Base-by-base conservation (phyloP, 2,888 invertebrate species). In the Macroteleia sp. region DNA sequence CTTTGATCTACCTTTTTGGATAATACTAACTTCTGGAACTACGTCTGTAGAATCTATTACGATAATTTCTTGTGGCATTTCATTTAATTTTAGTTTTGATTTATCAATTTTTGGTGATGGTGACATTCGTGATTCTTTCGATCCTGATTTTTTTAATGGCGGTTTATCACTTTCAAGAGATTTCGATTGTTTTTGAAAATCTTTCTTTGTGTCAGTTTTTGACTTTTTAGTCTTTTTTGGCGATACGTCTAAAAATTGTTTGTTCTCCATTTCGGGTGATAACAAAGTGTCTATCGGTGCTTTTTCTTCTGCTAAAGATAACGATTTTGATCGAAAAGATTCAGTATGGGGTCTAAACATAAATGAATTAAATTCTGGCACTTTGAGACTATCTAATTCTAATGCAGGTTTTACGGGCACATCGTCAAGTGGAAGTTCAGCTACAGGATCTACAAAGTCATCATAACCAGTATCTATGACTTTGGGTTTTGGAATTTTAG, bases 11-110 rank as follows among this genome's bases (percentile, higher is more conserved):
- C 88, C 90, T 71, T 91, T 91, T 57, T 91, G 91, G 3, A 91
- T 87, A 10, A 91, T 91, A 67, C 91, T 91, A 0, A 91, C 86
- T 57, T 91, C 89, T 16, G 91, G 90, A 2, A 81, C 85, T 1
- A 88, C 84, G 42, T 91, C 91, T 2, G 89, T 90, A 6, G 91
- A 90, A 59, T 91, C 91, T 28, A 91, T 91, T 19, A 91, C 90
- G 66, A 91, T 91, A 52, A 91, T 91, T 81, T 91, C 91, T 54
- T 91, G 91, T 0, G 91, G 91, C 90, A 91, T 90, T 71, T 91
- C 91, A 5, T 90, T 88, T 9, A 91, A 79, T 32, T 91, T 91
- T 10, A 91, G 75, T 74, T 91, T 91, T 1, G 90, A 90, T 71
- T 91, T 91, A 80, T 91, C 90, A 57, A 91, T 90, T 70, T 89